Evolutionary conservation across 1,140 invertebrate genomes (phyloP), one percentile per base, ranked within the genome.

Genomic region (Trichoplusia ni): DNA sequence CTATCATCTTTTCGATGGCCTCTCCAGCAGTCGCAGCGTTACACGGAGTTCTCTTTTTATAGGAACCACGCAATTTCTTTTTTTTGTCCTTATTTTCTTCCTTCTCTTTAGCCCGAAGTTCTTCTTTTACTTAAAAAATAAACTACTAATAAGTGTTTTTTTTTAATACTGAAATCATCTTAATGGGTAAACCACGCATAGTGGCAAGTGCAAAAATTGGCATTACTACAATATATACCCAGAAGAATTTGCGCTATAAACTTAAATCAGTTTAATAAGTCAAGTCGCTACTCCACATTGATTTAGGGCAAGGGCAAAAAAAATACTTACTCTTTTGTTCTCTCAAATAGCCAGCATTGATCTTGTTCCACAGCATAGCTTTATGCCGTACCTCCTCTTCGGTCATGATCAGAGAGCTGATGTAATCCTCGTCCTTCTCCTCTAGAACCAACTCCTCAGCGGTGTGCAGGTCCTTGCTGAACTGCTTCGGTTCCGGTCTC

Each of bases 1-100:
- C 95, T 4, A 99, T 86, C 94, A 99, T 98, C 86, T 97, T 98
- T 79, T 98, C 96, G 21, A 99, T 97, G 0, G 97, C 98, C 91
- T 99, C 97, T 1, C 95, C 95, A 9, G 97, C 96, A n/a, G 94
- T 96, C 62, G 94, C 96, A 0, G 96, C 90, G 79, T 84, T 92
- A 18, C 92, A 92, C 65, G 92, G 80, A 77, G 93, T 87, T 81
- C 94, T 93, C 78, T 94, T 86, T 76, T 92, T 90, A 79, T 92
- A 90, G 0, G 81, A 77, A n/a, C 86, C 85, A 2, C 85, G 89
- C 0, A 92, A 80, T 82, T 93, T 92, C 67, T 93, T 94, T 85
- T 94, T 95, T 70, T 95, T 95, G 44, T 94, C 94, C 84, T 96
- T 97, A 16, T 95, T 95, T 86, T 95, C 95, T 78, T 95, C 95